Conservation (phyloP, 2,113 vertebrate species). For the Epinephelus moara region DNA sequence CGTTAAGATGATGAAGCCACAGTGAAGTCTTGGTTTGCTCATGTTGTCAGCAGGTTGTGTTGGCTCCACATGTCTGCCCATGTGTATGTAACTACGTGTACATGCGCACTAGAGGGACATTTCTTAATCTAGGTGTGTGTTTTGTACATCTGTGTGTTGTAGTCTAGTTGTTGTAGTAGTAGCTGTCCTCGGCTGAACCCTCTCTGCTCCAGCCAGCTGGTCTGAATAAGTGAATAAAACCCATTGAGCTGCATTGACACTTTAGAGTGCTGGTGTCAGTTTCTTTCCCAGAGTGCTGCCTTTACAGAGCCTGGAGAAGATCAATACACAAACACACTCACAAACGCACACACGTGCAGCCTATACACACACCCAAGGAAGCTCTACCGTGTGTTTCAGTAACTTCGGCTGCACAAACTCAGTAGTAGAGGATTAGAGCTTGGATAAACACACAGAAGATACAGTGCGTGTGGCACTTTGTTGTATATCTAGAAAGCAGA, state of each 20-base stretch:
- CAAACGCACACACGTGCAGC: not conserved
- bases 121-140: not conserved
- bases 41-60: not conserved
- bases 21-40: not conserved
- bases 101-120: not conserved
- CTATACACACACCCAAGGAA: not conserved
- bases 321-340: conserved; percentile 17
- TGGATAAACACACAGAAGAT: conserved; percentile 1
- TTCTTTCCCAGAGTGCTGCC: conserved; percentile 48
- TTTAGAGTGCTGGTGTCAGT: conserved; percentile 63
- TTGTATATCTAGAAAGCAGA: not conserved
- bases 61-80: not conserved
- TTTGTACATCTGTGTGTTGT: not conserved
- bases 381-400: not conserved
- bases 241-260: conserved; percentile 56
- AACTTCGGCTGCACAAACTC: conserved; percentile 22
- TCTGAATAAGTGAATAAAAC: conserved; percentile 73
- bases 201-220: conserved; percentile 46
- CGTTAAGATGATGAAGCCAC: not conserved
- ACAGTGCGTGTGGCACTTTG: not conserved
- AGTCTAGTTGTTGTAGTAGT: conserved; percentile 12
- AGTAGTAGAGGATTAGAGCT: conserved; percentile 11
- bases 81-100: not conserved
- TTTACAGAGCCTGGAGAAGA: conserved; percentile 43
- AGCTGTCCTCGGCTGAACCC: conserved; percentile 58